phyloP scores from a whole-genome alignment of 2,888 invertebrate species.

The Athripsodes cinereus region DNA sequence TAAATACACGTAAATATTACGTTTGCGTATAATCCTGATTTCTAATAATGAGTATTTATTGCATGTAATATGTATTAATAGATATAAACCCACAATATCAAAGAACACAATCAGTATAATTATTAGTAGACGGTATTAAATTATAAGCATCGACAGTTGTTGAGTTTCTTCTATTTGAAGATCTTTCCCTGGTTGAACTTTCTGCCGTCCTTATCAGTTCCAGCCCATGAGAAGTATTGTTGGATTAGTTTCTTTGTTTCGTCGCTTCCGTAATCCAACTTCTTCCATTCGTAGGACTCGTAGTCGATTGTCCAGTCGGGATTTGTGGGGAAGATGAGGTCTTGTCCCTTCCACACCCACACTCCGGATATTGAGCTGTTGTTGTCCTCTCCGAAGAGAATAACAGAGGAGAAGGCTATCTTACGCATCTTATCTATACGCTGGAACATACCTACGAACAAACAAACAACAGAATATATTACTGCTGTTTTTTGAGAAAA shows the following conservation, averaged over 20 bases:
- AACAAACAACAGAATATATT: no score
- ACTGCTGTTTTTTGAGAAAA: no score
- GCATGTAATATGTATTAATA: constrained; percentile 8
- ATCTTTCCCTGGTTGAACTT: constrained; percentile 98
- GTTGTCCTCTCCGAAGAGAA: constrained; percentile 89
- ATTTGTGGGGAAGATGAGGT: constrained; percentile 83
- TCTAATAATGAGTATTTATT: constrained; percentile 9
- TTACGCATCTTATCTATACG: constrained; percentile 97
- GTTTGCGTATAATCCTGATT: background rate
- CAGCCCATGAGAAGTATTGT: constrained; percentile 88
- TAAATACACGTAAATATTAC: no score
- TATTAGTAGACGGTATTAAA: background rate
- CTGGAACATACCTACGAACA: constrained; percentile 85
- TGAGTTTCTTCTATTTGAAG: constrained; percentile 70
- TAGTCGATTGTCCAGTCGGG: constrained; percentile 97
- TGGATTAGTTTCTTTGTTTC: constrained; percentile 82
- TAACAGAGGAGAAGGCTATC: constrained; percentile 89
- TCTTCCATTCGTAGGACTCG: constrained; percentile 93
- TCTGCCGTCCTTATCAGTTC: constrained; percentile 79
- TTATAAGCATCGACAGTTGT: background rate
- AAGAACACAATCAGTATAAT: background rate
- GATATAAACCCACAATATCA: background rate
- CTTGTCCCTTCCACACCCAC: constrained; percentile 97
- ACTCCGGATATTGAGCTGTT: constrained; percentile 91
- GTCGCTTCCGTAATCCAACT: constrained; percentile 73